phyloP scores from a whole-genome alignment of 2,113 vertebrate genomes.

The Elanus axillaris region DNA sequence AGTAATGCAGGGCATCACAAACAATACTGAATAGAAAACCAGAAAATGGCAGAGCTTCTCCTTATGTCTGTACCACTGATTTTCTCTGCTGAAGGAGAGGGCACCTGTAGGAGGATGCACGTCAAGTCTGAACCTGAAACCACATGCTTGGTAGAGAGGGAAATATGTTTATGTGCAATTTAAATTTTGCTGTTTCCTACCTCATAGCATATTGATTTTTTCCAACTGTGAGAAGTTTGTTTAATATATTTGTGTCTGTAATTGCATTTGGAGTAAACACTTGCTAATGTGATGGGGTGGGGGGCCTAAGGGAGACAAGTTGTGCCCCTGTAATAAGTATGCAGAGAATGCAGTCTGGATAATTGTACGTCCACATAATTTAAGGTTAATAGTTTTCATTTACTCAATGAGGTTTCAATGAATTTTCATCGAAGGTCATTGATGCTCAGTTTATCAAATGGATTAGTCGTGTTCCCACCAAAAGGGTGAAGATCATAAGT shows the following conservation, averaged over 20 bases:
- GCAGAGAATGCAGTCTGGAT: not conserved
- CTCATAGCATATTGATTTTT: not conserved
- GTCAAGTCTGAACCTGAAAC: not conserved
- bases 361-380: not conserved
- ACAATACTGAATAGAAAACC: not conserved
- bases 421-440: not conserved
- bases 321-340: not conserved
- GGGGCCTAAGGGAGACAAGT: not conserved
- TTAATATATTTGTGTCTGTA: not conserved
- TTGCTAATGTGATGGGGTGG: not conserved
- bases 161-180: not conserved
- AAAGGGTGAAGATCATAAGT: not conserved
- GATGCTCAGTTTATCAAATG: not conserved
- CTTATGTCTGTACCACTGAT: no score
- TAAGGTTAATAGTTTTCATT: constrained; percentile 14
- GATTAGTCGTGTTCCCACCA: not conserved
- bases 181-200: not conserved
- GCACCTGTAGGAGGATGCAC: fast-evolving
- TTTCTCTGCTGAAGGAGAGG: not conserved
- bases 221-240: not conserved
- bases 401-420: constrained; percentile 1
- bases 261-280: not conserved
- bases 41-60: not conserved
- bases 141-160: fast-evolving
- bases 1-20: not conserved